These are phyloP conservation scores for Drosophila rufa DNA, from an alignment of 1,140 invertebrate species.

Conservation along the genomic window DNA sequence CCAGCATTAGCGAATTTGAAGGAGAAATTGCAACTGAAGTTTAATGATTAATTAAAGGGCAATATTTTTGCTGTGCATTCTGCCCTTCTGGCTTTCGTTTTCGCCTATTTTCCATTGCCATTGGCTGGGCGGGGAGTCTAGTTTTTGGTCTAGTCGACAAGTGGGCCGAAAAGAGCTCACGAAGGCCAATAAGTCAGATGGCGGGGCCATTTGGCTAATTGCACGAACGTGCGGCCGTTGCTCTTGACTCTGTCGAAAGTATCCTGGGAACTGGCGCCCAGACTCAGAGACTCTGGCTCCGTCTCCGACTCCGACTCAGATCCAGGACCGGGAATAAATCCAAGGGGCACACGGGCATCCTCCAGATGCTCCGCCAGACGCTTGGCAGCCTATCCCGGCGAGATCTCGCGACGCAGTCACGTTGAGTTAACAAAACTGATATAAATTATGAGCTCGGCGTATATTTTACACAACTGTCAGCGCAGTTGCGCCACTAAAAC, in stretches of 20 bases:
- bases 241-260: conserved; percentile 41
- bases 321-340: not conserved
- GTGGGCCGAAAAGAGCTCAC: conserved; percentile 16
- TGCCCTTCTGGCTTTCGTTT: not conserved
- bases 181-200: conserved; percentile 50
- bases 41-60: not conserved
- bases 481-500: conserved; percentile 75
- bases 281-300: conserved; percentile 5
- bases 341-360: conserved; percentile 4
- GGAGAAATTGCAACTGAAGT: not conserved
- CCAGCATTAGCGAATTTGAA: not conserved
- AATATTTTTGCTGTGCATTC: not conserved
- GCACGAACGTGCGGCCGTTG: conserved; percentile 64
- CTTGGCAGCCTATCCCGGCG: conserved; percentile 48
- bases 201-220: conserved; percentile 75
- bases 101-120: not conserved
- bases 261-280: conserved; percentile 14
- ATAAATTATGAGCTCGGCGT: conserved; percentile 78
- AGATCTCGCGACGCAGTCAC: conserved; percentile 70
- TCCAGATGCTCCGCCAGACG: conserved; percentile 38
- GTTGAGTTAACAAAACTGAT: conserved; percentile 80
- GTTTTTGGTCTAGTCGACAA: conserved; percentile 37
- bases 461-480: conserved; percentile 82
- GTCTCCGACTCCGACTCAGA: not conserved
- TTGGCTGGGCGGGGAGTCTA: not conserved